Evolutionary conservation across 2,888 invertebrate genomes (phyloP), one percentile per base, ranked within the genome.

Genomic region (Watsonalla cultraria): DNA sequence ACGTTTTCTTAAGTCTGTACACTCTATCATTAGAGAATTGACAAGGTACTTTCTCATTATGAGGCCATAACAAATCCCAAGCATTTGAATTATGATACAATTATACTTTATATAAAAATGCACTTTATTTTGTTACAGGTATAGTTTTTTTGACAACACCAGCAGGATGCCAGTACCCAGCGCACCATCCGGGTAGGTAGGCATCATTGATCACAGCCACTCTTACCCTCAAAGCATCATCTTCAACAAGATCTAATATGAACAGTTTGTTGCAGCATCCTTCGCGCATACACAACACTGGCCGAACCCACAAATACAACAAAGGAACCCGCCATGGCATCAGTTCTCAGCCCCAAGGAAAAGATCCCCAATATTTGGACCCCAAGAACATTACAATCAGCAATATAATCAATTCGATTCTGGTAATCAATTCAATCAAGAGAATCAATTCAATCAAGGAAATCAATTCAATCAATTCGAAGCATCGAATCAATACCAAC

Each of bases 141-240:
- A 70, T 84, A 7, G 64, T 86, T 11, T 60, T 83, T 13, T 53
- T 85, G 37, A 61, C 74, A 15, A 54, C 75, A 45, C 68, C 70
- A 52, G 68, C 73, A 64, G 68, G 63, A 80, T 79, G 87, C 70
- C 88, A 90, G 68, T 80, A 79, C 55, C 67, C 75, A 63, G 80
- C 65, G 61, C 86, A 78, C 71, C 90, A 88, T 67, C 86, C 82
- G 86, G 90, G 90, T 90, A 90, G 90, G 90, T 90, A 90, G 74
- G 90, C 90, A 90, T 90, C 90, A 86, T 75, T 72, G 58, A 60
- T 60, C 56, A 54, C 45, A 51, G 47, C 14, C 45, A 54, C 45
- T 6, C 14, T 46, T 33, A 51, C n/a, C 33, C 46, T 34, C 11
- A 6, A 33, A 11, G 46, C 54, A 61, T 60, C 56, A 54, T 58